Base-by-base conservation (phyloP, 2,888 invertebrate species). In the Limnephilus lunatus region DNA sequence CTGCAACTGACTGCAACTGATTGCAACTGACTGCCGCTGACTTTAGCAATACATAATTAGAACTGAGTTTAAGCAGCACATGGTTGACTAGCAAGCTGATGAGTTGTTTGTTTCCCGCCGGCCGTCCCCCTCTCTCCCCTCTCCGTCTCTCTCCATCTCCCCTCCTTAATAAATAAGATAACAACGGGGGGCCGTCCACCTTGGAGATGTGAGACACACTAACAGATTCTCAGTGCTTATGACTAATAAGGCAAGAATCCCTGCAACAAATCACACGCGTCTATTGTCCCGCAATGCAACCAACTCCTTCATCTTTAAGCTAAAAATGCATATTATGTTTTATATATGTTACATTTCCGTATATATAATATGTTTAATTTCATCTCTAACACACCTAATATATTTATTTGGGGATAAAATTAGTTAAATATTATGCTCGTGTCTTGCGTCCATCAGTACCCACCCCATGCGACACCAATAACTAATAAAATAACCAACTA, bases 21-120 rank as follows among this genome's bases (percentile, higher is more conserved):
- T 80, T 2, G 30, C 31, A 7, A 32, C 25, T 30, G 44, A 53
- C 32, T 31, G 25, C 25, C 80, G 53, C 53, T 68, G 88, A 90
- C 83, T 92, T 31, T 85, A 44, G 68, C 82, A 83, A 91, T 91
- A 88, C 35, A 91, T 91, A 91, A 89, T 88, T 90, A 90, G 90
- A 93, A 92, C 92, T 93, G 93, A 92, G 92, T 91, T 92, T 89
- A 92, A 94, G 94, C 93, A 94, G 94, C 93, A 91, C 88, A 92
- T 91, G 89, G 90, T 92, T 94, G 94, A 94, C 94, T 94, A 94
- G 94, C 93, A 94, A 94, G 93, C 93, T 92, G 93, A 90, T 90
- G 31, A 81, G 81, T 91, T 93, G 91, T 93, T 92, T 92, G 92
- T 89, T 92, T 92, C 92, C 90, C 92, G 90, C 82, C 81, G 92